Base-by-base conservation (phyloP, 2,113 vertebrate species). In the Ciconia maguari region DNA sequence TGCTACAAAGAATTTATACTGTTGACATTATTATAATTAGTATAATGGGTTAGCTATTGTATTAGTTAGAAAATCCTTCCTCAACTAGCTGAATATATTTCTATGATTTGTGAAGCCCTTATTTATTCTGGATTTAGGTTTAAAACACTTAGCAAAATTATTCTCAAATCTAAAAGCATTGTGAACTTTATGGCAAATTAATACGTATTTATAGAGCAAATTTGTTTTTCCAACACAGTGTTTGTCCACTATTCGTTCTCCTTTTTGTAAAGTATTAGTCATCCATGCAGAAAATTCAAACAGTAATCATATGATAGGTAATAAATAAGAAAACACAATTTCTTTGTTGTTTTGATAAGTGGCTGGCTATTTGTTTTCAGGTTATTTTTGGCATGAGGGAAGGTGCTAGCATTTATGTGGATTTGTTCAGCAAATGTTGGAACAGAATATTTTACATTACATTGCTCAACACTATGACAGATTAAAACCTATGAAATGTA, bases 401-500 rank as follows among this genome's bases (percentile, higher is more conserved):
- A 74, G 24, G 44, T 84, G 66, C 29, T 93, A 69, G 36, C 41
- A 87, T 94, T 92, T 94, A 38, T 79, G 69, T 61, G 29, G 41
- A 92, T 94, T 91, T 89, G 44, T 89, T 93, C 69, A 84, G 52
- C 26, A 91, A 68, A 78, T 82, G 61, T 46, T 87, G 41, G 26
- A 86, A 57, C 57, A 41, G 38, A 91, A 75, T 92, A 82, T 91
- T 95, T 93, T 87, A 27, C 55, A 60, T 86, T 81, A 41, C 93
- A 79, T 17, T 81, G 24, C 30, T 95, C 9, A 64, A 83, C 5
- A 30, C 13, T 71, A 9, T 55, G 61, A 74, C 65, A 92, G 70
- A 72, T 94, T 93, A 76, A 96, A 92, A 76, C 25, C 27, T 79
- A n/a, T 46, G 27, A 93, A 91, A 76, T 52, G 46, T 72, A 91